Conservation (phyloP, 1,140 invertebrate species). For the Tachypleus tridentatus region DNA sequence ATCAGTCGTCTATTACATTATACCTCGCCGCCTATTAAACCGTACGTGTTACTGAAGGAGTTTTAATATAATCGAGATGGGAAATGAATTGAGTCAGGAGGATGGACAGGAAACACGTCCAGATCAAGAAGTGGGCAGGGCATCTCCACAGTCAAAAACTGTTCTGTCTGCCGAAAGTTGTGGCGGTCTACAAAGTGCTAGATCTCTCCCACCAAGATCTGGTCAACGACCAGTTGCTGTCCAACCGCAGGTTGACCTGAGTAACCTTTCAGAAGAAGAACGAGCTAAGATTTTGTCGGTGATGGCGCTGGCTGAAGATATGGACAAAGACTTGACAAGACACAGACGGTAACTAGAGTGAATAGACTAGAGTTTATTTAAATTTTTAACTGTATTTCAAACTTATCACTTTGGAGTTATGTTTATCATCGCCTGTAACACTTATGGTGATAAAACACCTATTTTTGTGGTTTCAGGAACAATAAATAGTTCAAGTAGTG, state of each 20-base stretch:
- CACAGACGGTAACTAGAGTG: too few species aligned
- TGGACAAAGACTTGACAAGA: conserved; percentile 13
- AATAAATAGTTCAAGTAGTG: too few species aligned
- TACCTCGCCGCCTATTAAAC: too few species aligned
- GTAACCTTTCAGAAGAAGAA: conserved; percentile 46
- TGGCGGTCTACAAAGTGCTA: not conserved
- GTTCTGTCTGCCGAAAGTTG: not conserved
- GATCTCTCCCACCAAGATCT: conserved; percentile 1
- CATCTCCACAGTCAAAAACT: conserved; percentile 3
- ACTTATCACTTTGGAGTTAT: too few species aligned
- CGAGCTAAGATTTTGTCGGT: conserved; percentile 44
- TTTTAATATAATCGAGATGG: conserved; percentile 7
- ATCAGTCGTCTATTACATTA: too few species aligned
- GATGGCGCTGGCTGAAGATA: conserved; percentile 44
- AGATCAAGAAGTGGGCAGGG: conserved; percentile 2
- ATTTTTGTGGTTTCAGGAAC: too few species aligned
- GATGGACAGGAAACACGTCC: conserved; percentile 9
- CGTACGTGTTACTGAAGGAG: too few species aligned
- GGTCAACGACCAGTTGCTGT: conserved; percentile 16
- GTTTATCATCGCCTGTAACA: too few species aligned
- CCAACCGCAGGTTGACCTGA: conserved; percentile 43
- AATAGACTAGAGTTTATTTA: too few species aligned
- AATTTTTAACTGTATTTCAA: too few species aligned
- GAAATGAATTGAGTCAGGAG: conserved; percentile 20
- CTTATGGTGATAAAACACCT: too few species aligned